phyloP scores from a whole-genome alignment of 2,797 vertebrate genomes.

The Rhabdomys pumilio region DNA sequence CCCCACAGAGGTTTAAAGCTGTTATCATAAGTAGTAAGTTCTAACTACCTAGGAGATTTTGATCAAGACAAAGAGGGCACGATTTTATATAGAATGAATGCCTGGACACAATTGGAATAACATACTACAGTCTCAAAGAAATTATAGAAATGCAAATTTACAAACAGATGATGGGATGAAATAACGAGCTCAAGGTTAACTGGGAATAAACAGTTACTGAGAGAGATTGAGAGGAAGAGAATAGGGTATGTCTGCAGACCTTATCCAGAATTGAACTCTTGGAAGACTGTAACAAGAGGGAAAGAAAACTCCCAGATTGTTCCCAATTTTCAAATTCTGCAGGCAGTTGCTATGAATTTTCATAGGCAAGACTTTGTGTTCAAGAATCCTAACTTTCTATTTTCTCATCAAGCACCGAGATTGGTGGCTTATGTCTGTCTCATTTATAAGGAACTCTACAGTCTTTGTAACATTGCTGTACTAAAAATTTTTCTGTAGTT shows the following conservation, averaged over 20 bases:
- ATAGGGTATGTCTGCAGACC: background rate
- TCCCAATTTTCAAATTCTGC: background rate
- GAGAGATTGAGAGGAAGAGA: background rate
- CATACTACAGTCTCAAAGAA: background rate
- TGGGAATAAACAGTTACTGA: background rate
- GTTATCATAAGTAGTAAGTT: background rate
- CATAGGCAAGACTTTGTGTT: background rate
- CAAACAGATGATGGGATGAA: background rate
- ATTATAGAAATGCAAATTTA: background rate
- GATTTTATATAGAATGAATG: background rate
- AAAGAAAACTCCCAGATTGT: background rate
- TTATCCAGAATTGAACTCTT: too few species aligned
- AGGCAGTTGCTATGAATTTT: background rate
- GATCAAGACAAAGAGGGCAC: background rate
- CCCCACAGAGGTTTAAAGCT: background rate
- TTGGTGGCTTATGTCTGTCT: background rate
- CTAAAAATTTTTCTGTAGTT: background rate
- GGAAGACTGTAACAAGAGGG: background rate
- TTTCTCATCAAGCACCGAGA: background rate
- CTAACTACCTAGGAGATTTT: background rate
- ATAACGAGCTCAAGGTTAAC: background rate
- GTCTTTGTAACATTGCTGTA: accelerated
- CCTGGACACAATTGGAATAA: background rate
- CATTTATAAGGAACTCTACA: background rate
- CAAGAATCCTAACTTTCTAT: background rate